Evolutionary conservation across 2,113 vertebrate genomes (phyloP).

Genomic region (Brevimyrus niger): DNA sequence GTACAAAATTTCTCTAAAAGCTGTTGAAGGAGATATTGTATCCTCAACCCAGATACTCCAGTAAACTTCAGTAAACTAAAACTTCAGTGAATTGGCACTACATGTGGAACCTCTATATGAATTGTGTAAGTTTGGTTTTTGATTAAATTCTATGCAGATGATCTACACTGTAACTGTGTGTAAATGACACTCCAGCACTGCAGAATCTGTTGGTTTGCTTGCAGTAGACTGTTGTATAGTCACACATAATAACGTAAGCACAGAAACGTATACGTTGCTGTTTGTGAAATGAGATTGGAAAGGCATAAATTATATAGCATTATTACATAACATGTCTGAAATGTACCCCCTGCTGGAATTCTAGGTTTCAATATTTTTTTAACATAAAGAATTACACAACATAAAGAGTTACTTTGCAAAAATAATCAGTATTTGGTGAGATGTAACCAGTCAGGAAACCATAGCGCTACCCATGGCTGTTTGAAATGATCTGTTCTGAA

Average conservation of each 20-base stretch:
- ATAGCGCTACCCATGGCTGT: background rate
- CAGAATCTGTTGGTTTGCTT: background rate
- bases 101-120: background rate
- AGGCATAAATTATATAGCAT: background rate
- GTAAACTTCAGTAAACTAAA: no score
- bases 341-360: background rate
- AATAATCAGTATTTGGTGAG: background rate
- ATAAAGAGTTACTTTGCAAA: background rate
- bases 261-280: background rate
- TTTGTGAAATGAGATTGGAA: background rate
- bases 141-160: background rate
- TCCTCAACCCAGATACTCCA: background rate
- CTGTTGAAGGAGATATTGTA: background rate
- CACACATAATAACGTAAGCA: background rate
- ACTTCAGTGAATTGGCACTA: background rate
- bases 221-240: background rate
- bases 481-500: background rate
- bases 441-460: background rate
- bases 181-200: background rate
- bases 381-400: background rate
- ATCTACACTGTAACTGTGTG: background rate
- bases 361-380: background rate
- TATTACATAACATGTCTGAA: background rate
- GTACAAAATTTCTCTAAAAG: background rate
- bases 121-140: background rate